phyloP scores from a whole-genome alignment of 2,113 vertebrate species.

The Ictalurus furcatus region DNA sequence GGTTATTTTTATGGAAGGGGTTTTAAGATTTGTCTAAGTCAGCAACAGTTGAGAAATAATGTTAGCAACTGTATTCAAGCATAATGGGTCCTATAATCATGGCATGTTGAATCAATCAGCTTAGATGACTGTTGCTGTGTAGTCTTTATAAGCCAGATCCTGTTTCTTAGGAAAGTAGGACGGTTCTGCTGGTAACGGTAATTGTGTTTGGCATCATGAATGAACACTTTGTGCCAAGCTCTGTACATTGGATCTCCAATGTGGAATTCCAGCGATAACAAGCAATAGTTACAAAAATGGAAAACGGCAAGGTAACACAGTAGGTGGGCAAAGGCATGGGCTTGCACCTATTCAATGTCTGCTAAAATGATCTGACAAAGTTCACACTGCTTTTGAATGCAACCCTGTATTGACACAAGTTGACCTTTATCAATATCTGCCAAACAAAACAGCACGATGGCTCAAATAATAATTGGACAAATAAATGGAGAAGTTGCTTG shows the following conservation, averaged over 20 bases:
- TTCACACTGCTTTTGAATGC: slow-evolving; percentile 65
- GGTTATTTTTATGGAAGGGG: slow-evolving; percentile 6
- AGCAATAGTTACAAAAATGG: slow-evolving; percentile 43
- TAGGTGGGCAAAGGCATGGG: slow-evolving; percentile 54
- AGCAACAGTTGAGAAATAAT: slow-evolving; percentile 19
- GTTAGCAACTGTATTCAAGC: slow-evolving; percentile 14
- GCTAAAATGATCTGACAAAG: slow-evolving; percentile 53
- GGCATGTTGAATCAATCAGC: slow-evolving; percentile 47
- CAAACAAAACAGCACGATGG: slow-evolving; percentile 73
- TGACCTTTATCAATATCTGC: slow-evolving; percentile 66
- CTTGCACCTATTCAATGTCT: slow-evolving; percentile 43
- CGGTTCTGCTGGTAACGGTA: slow-evolving; percentile 53
- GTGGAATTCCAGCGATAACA: slow-evolving; percentile 47
- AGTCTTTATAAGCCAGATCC: slow-evolving; percentile 44
- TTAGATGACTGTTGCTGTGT: slow-evolving; percentile 44
- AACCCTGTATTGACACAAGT: slow-evolving; percentile 68
- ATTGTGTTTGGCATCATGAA: slow-evolving; percentile 61
- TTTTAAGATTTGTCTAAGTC: slow-evolving; percentile 9
- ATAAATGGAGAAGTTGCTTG: slow-evolving; percentile 67
- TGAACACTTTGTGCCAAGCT: slow-evolving; percentile 49
- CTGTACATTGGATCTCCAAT: slow-evolving; percentile 45
- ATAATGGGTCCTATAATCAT: slow-evolving; percentile 36
- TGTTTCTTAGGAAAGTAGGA: slow-evolving; percentile 56
- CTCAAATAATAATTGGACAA: slow-evolving; percentile 75
- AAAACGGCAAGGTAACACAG: slow-evolving; percentile 42